Percentiles rank a stretch among this genome's conserved stretches.
Evolutionary conservation across 2,113 vertebrate species (phyloP).

Genomic region (Motacilla alba): DNA sequence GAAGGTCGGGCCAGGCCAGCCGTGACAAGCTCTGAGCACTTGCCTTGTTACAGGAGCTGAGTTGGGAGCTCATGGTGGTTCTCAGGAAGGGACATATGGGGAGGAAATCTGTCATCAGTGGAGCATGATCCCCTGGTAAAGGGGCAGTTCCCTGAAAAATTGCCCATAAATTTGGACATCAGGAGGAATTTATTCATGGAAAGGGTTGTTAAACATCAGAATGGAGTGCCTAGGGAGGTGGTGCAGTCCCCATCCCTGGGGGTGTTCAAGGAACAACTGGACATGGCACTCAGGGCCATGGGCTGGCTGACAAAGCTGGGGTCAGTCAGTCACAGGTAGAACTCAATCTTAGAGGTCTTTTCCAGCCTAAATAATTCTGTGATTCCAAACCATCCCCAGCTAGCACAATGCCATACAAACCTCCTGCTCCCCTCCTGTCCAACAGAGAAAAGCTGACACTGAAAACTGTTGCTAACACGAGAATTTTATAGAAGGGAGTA

Average conservation of each 20-base stretch:
- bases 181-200: not conserved
- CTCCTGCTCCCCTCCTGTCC: not conserved
- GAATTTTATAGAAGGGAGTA: not conserved
- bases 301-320: not conserved
- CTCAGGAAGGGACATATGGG: slow-evolving; percentile 9
- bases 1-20: not conserved
- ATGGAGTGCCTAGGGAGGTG: rapidly evolving
- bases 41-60: not conserved
- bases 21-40: not conserved
- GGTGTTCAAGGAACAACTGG: not conserved
- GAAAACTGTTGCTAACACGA: not conserved
- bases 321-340: not conserved
- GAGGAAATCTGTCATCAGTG: slow-evolving; percentile 5
- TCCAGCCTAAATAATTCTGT: not conserved
- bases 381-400: not conserved
- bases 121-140: not conserved
- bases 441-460: not conserved
- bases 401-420: not conserved
- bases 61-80: not conserved
- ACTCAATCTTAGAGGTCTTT: not conserved
- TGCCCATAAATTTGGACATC: not conserved
- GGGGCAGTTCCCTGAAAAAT: not conserved
- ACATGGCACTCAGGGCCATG: not conserved
- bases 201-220: not conserved
- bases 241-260: not conserved